Base-by-base conservation (phyloP, 2,113 vertebrate genomes). In the Hippocampus barbouri region DNA sequence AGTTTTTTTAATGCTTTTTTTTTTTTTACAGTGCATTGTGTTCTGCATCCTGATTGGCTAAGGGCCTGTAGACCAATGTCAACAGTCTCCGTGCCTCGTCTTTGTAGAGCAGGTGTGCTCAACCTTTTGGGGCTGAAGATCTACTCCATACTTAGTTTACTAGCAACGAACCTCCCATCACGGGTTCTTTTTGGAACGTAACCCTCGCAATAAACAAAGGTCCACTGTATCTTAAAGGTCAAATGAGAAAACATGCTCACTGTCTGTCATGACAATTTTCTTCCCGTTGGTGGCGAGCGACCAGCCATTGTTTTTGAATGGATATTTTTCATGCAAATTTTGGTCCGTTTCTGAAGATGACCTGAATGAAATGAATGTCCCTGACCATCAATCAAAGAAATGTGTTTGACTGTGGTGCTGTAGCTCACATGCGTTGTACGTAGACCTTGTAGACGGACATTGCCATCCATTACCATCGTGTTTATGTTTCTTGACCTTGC, bases 401-500 rank as follows among this genome's bases (percentile, higher is more conserved):
- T 16, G 64, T 5, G 16, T 66, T 9, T 25, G 63, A 66, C n/a
- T 25, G 63, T 15, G 34, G n/a, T 11, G 43, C n/a, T 23, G 5
- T 15, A 45, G 41, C 43, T 66, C 41, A 18, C 64, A 27, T 27
- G 16, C 8, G 25, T 27, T 47, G 8, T 49, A 27, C 23, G 23
- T 66, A 67, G 74, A 41, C 72, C 74, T 75, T 34, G 72, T 65
- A 21, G n/a, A 73, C 59, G n/a, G 49, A 69, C 51, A 57, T 40
- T 66, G 51, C 71, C 75, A 85, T 86, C 79, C 77, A 77, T 88
- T 77, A 77, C 84, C 23, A 43, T 56, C 56, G 59, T 47, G 68
- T 83, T 84, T 82, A 69, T 79, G 73, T 73, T 75, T 71, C 79
- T 74, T 85, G 85, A 89, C 86, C 87, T 89, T 89, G 81, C 74